A percentile compares a stretch with the other conserved stretches of the same genome.
Evolutionary conservation across 2,888 invertebrate species (phyloP).

Genomic region (Mimas tiliae): DNA sequence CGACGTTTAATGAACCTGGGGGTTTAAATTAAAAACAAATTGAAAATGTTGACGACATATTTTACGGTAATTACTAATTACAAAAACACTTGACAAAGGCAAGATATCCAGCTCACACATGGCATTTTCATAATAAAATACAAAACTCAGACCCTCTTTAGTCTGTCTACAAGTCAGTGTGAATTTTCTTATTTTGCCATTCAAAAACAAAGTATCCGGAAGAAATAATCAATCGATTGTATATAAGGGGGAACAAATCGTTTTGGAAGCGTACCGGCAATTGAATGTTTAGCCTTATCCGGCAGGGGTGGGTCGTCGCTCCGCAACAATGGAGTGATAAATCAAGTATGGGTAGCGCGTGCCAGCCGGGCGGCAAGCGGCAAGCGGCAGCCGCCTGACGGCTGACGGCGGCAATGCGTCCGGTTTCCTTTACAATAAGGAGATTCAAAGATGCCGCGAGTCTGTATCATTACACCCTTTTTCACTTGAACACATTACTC

Average conservation of each 20-base stretch:
- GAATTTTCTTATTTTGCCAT: constrained; percentile 34
- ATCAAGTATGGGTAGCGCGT: constrained; percentile 83
- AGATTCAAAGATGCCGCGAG: constrained; percentile 70
- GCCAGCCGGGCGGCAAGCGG: constrained; percentile 57
- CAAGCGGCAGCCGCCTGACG: constrained; percentile 43
- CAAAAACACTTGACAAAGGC: no score
- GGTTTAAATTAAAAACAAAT: no score
- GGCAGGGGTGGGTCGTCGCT: constrained; percentile 75
- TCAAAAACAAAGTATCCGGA: constrained; percentile 51
- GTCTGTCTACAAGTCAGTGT: background rate
- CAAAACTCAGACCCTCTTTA: background rate
- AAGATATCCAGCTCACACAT: no score
- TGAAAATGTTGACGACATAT: no score
- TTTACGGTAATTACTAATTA: no score
- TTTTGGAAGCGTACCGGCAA: constrained; percentile 78
- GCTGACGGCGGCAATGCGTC: constrained; percentile 54
- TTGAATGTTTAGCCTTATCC: constrained; percentile 83
- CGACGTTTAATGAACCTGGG: no score
- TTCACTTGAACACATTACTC: constrained; percentile 37
- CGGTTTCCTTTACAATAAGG: constrained; percentile 58
- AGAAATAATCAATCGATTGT: constrained; percentile 73
- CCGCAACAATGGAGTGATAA: constrained; percentile 82
- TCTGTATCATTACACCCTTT: constrained; percentile 41
- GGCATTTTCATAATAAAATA: no score
- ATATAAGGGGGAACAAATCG: constrained; percentile 73